A percentile compares a stretch with the other conserved stretches of the same genome.
Conservation (phyloP, 2,888 invertebrate genomes). For the Cephus nigrinus region DNA sequence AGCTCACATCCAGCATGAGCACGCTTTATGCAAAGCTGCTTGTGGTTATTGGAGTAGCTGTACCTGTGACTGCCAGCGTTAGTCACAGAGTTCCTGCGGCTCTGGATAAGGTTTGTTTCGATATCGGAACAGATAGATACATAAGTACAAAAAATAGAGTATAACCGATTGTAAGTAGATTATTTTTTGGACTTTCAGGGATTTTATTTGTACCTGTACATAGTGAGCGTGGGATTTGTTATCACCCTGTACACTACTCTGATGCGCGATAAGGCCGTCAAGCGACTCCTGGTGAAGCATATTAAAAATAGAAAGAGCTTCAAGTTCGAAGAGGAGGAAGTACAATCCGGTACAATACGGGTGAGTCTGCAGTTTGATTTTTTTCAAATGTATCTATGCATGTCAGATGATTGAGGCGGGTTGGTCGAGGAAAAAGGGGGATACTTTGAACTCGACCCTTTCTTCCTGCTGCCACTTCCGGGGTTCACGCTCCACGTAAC, state of each 20-base stretch:
- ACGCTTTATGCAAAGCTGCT: conserved; percentile 88
- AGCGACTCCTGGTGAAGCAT: conserved; percentile 53
- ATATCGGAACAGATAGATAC: neutral
- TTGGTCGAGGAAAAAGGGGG: neutral
- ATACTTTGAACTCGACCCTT: conserved; percentile 2
- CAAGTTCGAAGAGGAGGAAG: conserved; percentile 30
- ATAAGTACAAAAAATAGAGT: neutral
- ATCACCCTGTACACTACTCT: conserved; percentile 78
- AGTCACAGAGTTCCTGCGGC: conserved; percentile 79
- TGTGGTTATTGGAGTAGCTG: conserved; percentile 77
- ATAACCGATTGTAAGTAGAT: neutral
- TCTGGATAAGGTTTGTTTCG: conserved; percentile 75
- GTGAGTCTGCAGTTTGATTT: conserved; percentile 19
- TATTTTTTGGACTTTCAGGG: conserved; percentile 69
- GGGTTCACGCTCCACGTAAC: neutral
- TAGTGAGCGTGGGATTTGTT: conserved; percentile 81
- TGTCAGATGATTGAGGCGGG: neutral
- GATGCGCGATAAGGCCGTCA: conserved; percentile 74
- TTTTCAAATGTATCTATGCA: conserved; percentile 1
- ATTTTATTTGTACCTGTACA: conserved; percentile 85
- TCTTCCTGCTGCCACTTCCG: neutral
- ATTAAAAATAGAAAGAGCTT: conserved; percentile 45
- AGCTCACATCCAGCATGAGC: conserved; percentile 57
- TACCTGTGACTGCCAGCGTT: conserved; percentile 89
- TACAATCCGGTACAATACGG: conserved; percentile 26